Conservation (phyloP, 2,113 vertebrate genomes). For the Oreocharis arfaki region DNA sequence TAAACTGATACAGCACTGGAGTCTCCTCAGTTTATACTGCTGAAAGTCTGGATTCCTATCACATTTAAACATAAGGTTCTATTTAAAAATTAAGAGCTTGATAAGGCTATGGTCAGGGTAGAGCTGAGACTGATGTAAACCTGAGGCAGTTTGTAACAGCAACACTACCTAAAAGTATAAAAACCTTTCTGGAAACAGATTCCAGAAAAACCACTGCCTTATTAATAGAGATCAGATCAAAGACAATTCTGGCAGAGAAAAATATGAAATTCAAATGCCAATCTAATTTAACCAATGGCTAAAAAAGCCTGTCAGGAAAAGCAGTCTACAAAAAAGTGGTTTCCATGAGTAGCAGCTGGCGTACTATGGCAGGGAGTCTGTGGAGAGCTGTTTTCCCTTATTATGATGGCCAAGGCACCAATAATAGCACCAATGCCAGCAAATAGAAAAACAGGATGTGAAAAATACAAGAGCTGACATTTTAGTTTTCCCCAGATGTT, state of each 20-base stretch:
- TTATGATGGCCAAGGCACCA: slow-evolving; percentile 18
- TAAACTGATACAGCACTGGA: background rate
- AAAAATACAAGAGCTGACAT: slow-evolving; percentile 23
- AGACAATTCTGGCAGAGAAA: background rate
- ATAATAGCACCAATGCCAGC: background rate
- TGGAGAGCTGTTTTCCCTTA: background rate
- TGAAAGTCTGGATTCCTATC: background rate
- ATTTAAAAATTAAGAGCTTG: background rate
- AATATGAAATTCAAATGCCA: background rate
- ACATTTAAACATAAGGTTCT: background rate
- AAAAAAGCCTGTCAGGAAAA: background rate
- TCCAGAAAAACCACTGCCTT: background rate
- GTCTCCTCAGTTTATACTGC: background rate
- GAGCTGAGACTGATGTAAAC: background rate
- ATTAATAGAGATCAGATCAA: background rate
- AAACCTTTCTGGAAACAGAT: background rate
- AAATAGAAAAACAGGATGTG: slow-evolving; percentile 24
- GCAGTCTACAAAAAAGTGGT: background rate
- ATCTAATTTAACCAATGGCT: background rate
- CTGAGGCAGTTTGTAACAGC: background rate
- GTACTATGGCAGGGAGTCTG: background rate
- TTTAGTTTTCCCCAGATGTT: slow-evolving; percentile 19
- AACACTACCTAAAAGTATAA: background rate
- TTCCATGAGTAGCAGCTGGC: background rate
- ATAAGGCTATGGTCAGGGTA: background rate